Evolutionary conservation across 2,888 invertebrate species (phyloP).

Genomic region (Eretmocerus hayati): DNA sequence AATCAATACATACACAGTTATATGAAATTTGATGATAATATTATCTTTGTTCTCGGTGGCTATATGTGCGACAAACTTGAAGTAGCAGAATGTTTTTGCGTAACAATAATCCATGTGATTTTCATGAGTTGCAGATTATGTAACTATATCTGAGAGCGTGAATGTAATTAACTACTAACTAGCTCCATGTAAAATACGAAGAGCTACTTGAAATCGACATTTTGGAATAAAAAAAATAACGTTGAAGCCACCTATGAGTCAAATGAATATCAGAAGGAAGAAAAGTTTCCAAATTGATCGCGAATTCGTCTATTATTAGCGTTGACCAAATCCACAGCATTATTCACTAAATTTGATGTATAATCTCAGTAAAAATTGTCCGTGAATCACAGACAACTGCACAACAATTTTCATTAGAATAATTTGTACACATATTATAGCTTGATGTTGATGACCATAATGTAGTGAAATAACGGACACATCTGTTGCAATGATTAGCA

Average conservation of each 20-base stretch:
- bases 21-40: too few relatives aligned
- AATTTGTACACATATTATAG: background rate
- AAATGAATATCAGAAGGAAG: too few relatives aligned
- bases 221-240: too few relatives aligned
- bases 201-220: too few relatives aligned
- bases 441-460: conserved; percentile 12
- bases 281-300: too few relatives aligned
- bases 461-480: conserved; percentile 15
- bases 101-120: background rate
- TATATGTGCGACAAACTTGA: conserved; percentile 6
- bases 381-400: background rate
- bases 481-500: conserved; percentile 31
- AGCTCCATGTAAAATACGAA: background rate
- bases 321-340: too few relatives aligned
- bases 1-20: too few relatives aligned
- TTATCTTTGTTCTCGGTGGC: conserved; percentile 6
- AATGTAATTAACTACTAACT: conserved; percentile 11
- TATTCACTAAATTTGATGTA: too few relatives aligned
- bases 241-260: too few relatives aligned
- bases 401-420: background rate
- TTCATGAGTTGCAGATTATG: background rate
- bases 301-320: too few relatives aligned
- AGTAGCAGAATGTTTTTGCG: background rate
- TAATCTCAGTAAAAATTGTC: background rate
- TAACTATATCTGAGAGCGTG: conserved; percentile 5